Base-by-base conservation (phyloP, 2,888 invertebrate species). In the Julus scandinavius region DNA sequence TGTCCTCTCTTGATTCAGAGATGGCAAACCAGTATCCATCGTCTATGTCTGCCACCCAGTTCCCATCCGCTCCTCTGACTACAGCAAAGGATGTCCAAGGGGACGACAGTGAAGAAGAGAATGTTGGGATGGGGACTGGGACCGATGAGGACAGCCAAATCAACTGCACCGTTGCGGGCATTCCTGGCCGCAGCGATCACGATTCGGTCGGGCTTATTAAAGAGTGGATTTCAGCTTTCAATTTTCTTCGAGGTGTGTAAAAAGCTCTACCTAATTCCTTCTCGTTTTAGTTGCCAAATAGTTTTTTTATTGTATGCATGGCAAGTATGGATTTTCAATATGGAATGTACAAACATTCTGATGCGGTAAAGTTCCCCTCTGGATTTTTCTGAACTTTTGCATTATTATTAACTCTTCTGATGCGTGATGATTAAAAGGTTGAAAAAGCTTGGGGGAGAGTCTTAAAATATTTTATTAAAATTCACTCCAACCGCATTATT, bases 221-320 rank as follows among this genome's bases (percentile, higher is more conserved):
- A 90, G 95, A 95, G 91, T 95, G 95, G 95, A 94, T 95, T 91
- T 94, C 94, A 92, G 94, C 95, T 90, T 95, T 95, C 93, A 93
- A 94, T 90, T 95, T 94, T 92, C 93, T 95, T 91, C 94, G 94
- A 94, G 94, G 95, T 95, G 94, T 95, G 95, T 95, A 89, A 20
- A 89, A 20, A 85, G 45, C 85, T 85, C 85, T 85, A 85, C 85
- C 85, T 85, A 85, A 38, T 80, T 80, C 80, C 20, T 72, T 72
- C 5, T 72, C 72, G 72, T 80, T 80, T 80, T 80, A 80, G 80
- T 80, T 20, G 80, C 29, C 80, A 80, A 29, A 80, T 80, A 38
- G 72, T 72, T 72, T 63, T 38, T 80, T 80, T 49, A 49, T 49
- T 72, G 38, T 80, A 29, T 80, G 80, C 80, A 80, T 80, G 80